Evolutionary conservation across 2,888 invertebrate genomes (phyloP), one percentile per base, ranked within the genome.

Genomic region (Athripsodes cinereus): DNA sequence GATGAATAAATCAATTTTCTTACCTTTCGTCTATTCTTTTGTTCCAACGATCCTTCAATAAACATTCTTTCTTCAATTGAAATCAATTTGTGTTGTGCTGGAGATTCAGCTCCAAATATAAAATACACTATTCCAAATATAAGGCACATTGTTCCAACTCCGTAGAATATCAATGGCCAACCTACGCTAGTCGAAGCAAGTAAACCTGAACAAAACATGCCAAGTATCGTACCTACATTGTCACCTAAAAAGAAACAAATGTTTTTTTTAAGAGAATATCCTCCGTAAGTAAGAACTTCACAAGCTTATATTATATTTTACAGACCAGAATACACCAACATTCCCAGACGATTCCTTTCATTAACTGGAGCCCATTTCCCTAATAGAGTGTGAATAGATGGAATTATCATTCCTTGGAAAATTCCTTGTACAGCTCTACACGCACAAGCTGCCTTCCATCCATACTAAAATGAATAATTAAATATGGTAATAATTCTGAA

Each of bases 91-190:
- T 85, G 82, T 11, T 77, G 71, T 0, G 72, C 72, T 0, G 88
- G 88, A 0, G 79, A 74, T 66, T 83, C 85, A 3, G 83, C 80
- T 0, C 84, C 78, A 40, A 77, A 74, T 51, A 74, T 70, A 59
- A 76, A 73, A 80, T 85, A 87, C 1, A 79, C 50, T 0, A 74
- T 65, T 0, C 81, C 72, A 69, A 82, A 82, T 1, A 77, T 1
- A 16, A 84, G 70, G 55, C 82, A 77, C 1, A 80, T 66, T 0
- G 69, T 73, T 0, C 84, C 83, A 47, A 84, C 79, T 0, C 77
- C 67, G 67, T 87, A 88, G 68, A 88, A 88, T 21, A 86, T 82
- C 58, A 83, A 77, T 40, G 84, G 84, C 88, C 88, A 87, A 1
- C 87, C 88, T 35, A 78, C 66, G 1, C 62, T 66, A 1, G 52